A percentile compares a stretch with the other conserved stretches of the same genome.
phyloP scores from a whole-genome alignment of 2,888 invertebrate genomes.

The Craniophora ligustri region DNA sequence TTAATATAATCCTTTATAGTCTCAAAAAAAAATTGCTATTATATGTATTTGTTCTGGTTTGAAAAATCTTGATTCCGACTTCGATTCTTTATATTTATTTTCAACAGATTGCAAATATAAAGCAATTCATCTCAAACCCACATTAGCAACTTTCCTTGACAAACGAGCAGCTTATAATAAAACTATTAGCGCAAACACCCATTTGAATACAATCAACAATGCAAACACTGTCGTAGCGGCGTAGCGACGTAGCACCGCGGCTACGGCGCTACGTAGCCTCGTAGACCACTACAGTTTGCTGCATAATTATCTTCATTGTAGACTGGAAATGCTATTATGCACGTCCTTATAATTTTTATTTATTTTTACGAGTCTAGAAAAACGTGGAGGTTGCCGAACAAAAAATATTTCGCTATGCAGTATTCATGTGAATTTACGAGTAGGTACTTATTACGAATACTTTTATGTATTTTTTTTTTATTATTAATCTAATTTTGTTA shows the following conservation, averaged over 20 bases:
- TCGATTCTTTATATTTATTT: too few species aligned
- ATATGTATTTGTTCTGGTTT: too few species aligned
- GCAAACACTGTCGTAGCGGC: slow-evolving; percentile 42
- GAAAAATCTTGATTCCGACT: too few species aligned
- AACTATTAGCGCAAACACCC: slow-evolving; percentile 40
- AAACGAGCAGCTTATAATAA: slow-evolving; percentile 27
- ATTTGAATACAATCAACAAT: slow-evolving; percentile 47
- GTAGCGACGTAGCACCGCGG: slow-evolving; percentile 18
- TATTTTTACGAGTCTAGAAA: background rate
- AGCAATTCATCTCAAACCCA: slow-evolving; percentile 12
- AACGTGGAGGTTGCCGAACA: background rate
- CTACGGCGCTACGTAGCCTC: slow-evolving; percentile 19
- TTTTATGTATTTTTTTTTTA: too few species aligned
- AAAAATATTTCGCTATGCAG: background rate
- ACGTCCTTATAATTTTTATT: slow-evolving; percentile 17
- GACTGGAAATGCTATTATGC: slow-evolving; percentile 11
- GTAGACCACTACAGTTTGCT: slow-evolving; percentile 33
- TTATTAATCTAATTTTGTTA: too few species aligned
- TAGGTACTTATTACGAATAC: too few species aligned
- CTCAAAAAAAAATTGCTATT: too few species aligned
- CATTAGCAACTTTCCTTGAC: slow-evolving; percentile 11
- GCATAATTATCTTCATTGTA: slow-evolving; percentile 36
- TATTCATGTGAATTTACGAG: too few species aligned
- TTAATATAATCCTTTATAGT: too few species aligned
- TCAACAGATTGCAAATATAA: background rate